Percentiles rank a stretch among this genome's conserved stretches.
phyloP scores from a whole-genome alignment of 1,140 invertebrate genomes.

The Drosophila pandora region DNA sequence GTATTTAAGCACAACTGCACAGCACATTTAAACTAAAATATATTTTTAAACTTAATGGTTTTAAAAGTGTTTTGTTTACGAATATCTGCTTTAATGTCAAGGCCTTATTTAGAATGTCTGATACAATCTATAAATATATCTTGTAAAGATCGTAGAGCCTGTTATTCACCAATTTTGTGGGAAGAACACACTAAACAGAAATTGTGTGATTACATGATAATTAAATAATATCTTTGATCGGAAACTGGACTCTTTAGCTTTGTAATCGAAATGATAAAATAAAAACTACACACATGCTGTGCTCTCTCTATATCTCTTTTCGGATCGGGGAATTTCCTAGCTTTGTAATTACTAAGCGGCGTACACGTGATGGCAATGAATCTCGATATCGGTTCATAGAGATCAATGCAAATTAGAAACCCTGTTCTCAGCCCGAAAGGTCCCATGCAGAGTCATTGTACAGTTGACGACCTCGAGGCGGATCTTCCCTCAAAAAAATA shows the following conservation, averaged over 20 bases:
- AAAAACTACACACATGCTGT: not conserved
- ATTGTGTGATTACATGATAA: not conserved
- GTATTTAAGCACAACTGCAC: not conserved
- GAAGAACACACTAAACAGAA: not conserved
- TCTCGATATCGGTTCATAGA: slow-evolving; percentile 64
- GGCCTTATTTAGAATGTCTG: not conserved
- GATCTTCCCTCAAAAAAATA: slow-evolving; percentile 18
- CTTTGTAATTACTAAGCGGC: slow-evolving; percentile 49
- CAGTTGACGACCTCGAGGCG: slow-evolving; percentile 20
- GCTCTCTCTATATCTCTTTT: slow-evolving; percentile 4
- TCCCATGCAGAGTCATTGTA: not conserved
- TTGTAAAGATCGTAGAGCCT: not conserved
- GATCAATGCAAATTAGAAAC: slow-evolving; percentile 44
- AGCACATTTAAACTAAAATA: not conserved
- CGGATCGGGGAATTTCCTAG: slow-evolving; percentile 60
- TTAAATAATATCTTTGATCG: slow-evolving; percentile 24
- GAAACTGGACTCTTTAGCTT: not conserved
- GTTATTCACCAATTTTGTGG: not conserved
- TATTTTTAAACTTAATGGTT: not conserved
- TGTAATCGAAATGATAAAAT: not conserved
- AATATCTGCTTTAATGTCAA: not conserved
- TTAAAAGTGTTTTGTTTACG: not conserved
- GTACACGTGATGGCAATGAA: slow-evolving; percentile 68
- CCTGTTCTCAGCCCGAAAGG: slow-evolving; percentile 4
- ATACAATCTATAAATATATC: not conserved